These are phyloP conservation scores for Notarius quadriscutis DNA, from an alignment of 2,113 vertebrate species.

Conservation along the genomic window DNA sequence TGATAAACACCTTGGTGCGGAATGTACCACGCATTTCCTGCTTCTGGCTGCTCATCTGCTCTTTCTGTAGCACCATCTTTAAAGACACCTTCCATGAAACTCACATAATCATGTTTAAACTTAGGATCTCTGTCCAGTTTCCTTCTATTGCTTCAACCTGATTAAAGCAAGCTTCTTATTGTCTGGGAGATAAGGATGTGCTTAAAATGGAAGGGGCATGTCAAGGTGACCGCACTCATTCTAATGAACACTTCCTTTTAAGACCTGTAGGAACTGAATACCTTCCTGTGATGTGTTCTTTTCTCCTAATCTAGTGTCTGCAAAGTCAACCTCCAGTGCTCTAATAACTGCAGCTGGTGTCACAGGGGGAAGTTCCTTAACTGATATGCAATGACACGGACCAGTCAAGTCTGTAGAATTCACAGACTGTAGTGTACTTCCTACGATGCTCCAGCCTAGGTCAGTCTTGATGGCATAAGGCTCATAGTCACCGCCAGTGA, in stretches of 20 bases:
- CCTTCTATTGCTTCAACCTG: constrained; percentile 15
- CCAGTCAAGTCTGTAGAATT: background rate
- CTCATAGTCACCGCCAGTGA: background rate
- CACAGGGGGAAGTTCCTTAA: constrained; percentile 22
- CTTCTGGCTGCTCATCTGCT: background rate
- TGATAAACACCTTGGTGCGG: too few species aligned
- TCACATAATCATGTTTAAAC: constrained; percentile 31
- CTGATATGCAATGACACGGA: constrained; percentile 7
- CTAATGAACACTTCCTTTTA: constrained; percentile 6
- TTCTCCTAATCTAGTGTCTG: constrained; percentile 15
- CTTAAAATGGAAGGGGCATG: constrained; percentile 13
- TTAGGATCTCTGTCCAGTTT: constrained; percentile 39
- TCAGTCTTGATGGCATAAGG: too few species aligned
- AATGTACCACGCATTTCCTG: constrained; percentile 15
- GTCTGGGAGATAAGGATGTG: background rate
- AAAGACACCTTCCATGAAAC: constrained; percentile 38
- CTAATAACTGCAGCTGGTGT: background rate
- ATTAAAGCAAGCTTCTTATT: constrained; percentile 24
- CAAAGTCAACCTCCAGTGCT: background rate
- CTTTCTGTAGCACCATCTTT: constrained; percentile 46
- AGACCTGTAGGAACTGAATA: constrained; percentile 25
- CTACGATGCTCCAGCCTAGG: too few species aligned
- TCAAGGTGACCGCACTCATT: constrained; percentile 26
- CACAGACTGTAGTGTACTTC: too few species aligned
- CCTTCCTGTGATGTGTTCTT: constrained; percentile 37